Conservation (phyloP, 2,888 invertebrate genomes). For the Dryomyza anilis region DNA sequence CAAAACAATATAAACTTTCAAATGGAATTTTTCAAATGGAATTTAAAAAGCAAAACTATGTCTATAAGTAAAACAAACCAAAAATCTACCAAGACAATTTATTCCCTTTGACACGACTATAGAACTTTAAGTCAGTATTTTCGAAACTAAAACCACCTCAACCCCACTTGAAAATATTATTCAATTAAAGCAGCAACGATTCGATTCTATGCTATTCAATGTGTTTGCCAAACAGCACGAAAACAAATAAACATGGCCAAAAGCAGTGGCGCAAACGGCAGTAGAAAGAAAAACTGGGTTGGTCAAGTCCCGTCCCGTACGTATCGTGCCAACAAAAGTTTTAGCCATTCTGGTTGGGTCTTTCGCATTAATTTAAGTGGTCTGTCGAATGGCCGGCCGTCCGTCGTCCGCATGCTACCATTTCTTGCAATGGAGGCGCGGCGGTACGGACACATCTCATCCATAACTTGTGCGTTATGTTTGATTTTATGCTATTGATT, state of each 20-base stretch:
- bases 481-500: conserved; percentile 28
- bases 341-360: no score
- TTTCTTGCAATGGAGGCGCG: conserved; percentile 4
- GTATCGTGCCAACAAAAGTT: conserved; percentile 24
- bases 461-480: conserved; percentile 27
- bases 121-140: neutral
- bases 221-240: neutral
- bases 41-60: no score
- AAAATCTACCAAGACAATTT: no score
- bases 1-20: no score
- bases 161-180: no score
- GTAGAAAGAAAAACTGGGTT: conserved; percentile 6
- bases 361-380: no score
- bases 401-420: neutral
- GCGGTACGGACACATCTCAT: neutral
- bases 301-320: no score
- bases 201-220: neutral
- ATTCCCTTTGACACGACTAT: no score
- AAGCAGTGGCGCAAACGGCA: no score
- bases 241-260: no score
- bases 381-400: neutral
- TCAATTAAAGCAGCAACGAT: neutral
- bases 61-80: no score
- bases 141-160: neutral
- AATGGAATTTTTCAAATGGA: no score